Conservation (phyloP, 1,140 invertebrate genomes). For the Drosophila teissieri region DNA sequence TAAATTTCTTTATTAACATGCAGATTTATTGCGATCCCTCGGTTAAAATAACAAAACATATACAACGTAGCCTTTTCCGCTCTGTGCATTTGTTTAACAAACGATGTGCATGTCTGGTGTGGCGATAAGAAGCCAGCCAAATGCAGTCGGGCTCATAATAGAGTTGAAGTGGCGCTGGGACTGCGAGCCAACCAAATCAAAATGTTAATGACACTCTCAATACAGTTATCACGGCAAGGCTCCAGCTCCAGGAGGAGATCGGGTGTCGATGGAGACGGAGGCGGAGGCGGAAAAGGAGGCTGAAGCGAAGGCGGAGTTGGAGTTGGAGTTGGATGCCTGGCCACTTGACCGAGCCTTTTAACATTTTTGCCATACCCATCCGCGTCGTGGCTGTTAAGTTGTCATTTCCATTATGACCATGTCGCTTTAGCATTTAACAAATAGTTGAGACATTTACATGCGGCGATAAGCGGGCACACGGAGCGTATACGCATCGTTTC, state of each 20-base stretch:
- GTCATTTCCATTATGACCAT: conserved; percentile 84
- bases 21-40: neutral
- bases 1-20: too few relatives aligned
- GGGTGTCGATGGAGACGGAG: neutral
- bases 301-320: neutral
- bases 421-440: conserved; percentile 84
- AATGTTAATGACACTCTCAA: conserved; percentile 84
- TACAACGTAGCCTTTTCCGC: neutral
- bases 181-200: conserved; percentile 70
- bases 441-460: conserved; percentile 84
- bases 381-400: conserved; percentile 68
- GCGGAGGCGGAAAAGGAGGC: neutral
- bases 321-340: conserved; percentile 1
- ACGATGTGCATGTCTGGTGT: conserved; percentile 73
- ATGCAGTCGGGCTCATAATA: conserved; percentile 57
- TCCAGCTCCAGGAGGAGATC: neutral
- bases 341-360: conserved; percentile 74
- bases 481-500: conserved; percentile 8
- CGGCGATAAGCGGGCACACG: conserved; percentile 51
- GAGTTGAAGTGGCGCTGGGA: conserved; percentile 44
- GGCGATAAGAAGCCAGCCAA: conserved; percentile 60
- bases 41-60: neutral
- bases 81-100: conserved; percentile 70
- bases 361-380: conserved; percentile 65
- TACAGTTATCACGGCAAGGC: conserved; percentile 72